Base-by-base conservation (phyloP, 1,140 invertebrate genomes). In the Drosophila takahashii region DNA sequence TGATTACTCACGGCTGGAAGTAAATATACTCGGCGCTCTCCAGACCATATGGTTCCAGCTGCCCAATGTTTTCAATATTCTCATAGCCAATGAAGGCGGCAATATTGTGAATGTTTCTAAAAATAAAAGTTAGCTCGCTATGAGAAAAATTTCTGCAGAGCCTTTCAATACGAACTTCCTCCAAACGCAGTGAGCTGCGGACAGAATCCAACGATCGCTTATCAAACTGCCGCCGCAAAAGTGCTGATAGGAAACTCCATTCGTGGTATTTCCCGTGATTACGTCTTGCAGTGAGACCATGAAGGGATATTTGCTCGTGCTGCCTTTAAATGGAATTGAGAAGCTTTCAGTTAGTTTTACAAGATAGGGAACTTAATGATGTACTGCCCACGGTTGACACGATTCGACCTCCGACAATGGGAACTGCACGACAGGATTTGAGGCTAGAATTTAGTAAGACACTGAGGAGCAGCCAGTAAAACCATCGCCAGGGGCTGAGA, bases 201-300 rank as follows among this genome's bases (percentile, higher is more conserved):
- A 77, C 8, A 91, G 36, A 16, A 91, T 91, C 90, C 90, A 91
- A 7, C 72, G 74, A n/a, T 81, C 61, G 44, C 70, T 76, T 8
- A 91, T 79, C n/a, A 91, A 34, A 44, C 81, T 87, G 13, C 90
- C 90, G 8, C 90, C 90, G 41, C 90, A 91, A 47, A 91, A 91
- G 34, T 91, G 90, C 3, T 65, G 60, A 62, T 78, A 87, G 11
- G 16, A 56, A 2, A 8, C n/a, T 7, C 27, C 44, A 22, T 48
- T 13, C 9, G 36, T 77, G 1, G 7, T 13, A 37, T 71, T 79
- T 10, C 41, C 29, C 10, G 26, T 8, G 0, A 56, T 15, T 0
- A 71, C 39, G 50, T 91, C 90, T 48, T 91, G 90, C 47, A 91
- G 22, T 0, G 90, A 91, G 10, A 91, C 90, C 81, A 91, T 90